Conservation (phyloP, 2,888 invertebrate species). For the Oscheius onirici region DNA sequence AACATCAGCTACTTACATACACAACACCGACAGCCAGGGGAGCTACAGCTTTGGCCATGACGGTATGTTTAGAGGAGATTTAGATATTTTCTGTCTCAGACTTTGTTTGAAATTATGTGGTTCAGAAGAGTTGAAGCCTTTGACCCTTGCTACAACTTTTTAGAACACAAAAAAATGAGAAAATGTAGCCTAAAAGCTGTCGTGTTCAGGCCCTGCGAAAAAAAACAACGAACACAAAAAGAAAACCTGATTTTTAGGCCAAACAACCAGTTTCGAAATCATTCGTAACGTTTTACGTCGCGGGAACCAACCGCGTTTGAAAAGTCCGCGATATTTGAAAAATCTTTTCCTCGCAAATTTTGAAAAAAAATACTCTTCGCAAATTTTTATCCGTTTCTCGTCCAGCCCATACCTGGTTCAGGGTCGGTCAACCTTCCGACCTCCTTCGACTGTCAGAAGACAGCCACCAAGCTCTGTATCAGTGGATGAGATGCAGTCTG, state of each 20-base stretch:
- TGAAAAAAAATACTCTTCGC: no score
- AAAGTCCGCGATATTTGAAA: no score
- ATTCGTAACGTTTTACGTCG: no score
- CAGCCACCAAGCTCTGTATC: slow-evolving; percentile 13
- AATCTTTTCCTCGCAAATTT: no score
- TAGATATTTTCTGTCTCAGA: background rate
- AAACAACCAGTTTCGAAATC: no score
- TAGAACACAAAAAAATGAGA: no score
- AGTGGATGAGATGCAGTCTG: slow-evolving; percentile 13
- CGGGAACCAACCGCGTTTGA: no score
- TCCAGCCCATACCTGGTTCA: background rate
- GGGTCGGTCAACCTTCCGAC: slow-evolving; percentile 46
- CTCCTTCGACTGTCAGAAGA: slow-evolving; percentile 27
- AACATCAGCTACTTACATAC: slow-evolving; percentile 66
- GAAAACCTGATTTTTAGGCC: no score
- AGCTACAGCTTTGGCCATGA: slow-evolving; percentile 53
- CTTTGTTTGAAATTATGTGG: background rate
- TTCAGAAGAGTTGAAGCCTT: background rate
- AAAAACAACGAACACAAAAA: no score
- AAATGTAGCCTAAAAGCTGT: no score
- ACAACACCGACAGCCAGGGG: slow-evolving; percentile 60
- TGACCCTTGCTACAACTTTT: background rate
- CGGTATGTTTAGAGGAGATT: slow-evolving; percentile 32
- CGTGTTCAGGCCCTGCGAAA: no score
- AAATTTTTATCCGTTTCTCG: no score